These are phyloP conservation scores for Dicaeum eximium DNA, from an alignment of 2,113 vertebrate genomes.

Conservation along the genomic window DNA sequence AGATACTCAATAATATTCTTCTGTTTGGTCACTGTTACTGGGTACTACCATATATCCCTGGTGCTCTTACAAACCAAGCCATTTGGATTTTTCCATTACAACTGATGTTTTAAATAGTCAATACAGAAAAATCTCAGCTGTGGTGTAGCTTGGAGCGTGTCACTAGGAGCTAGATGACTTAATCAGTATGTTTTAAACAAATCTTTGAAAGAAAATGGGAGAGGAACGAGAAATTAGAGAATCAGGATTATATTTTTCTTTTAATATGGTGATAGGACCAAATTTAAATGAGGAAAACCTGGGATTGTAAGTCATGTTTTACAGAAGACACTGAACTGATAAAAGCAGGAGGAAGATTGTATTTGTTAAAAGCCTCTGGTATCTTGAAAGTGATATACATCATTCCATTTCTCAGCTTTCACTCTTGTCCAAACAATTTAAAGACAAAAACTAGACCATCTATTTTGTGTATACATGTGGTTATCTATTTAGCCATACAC, in stretches of 20 bases:
- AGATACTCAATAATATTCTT: background rate
- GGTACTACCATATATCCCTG: background rate
- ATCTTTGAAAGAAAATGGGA: background rate
- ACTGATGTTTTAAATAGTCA: background rate
- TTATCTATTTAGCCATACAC: background rate
- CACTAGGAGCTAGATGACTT: background rate
- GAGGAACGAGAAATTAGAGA: background rate
- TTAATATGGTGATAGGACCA: background rate
- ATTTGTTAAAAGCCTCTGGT: slow-evolving; percentile 35
- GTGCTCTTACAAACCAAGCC: background rate
- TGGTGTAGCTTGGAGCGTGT: background rate
- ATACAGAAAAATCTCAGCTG: background rate
- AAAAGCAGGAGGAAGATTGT: slow-evolving; percentile 19
- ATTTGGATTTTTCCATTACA: background rate
- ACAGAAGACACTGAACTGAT: background rate
- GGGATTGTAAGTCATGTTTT: background rate
- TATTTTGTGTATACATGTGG: background rate
- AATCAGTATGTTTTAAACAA: background rate
- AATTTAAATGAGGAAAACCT: background rate
- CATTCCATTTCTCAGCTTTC: slow-evolving; percentile 30
- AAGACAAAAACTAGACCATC: slow-evolving; percentile 2
- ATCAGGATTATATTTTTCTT: background rate
- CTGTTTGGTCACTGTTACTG: background rate
- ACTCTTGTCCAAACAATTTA: slow-evolving; percentile 2
- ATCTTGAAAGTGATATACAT: slow-evolving; percentile 15